Conservation (phyloP, 2,888 invertebrate species). For the Nemapogon koenigi region DNA sequence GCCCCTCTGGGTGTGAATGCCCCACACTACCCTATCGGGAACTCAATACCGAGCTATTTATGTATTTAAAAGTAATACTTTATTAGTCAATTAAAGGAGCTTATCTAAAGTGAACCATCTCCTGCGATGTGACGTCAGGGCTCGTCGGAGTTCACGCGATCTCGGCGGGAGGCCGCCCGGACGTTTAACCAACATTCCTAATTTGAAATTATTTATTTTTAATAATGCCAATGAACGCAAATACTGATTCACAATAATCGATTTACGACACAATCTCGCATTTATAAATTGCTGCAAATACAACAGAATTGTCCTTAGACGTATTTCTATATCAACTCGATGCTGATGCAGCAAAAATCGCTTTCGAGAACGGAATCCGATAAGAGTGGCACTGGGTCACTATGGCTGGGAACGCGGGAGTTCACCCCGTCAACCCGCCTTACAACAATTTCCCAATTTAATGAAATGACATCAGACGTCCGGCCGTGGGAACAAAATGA, state of each 20-base stretch:
- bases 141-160: conserved; percentile 52
- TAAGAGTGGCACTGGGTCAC: conserved; percentile 40
- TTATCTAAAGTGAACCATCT: neutral
- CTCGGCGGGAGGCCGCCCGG: conserved; percentile 52
- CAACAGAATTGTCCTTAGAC: no score
- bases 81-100: no score
- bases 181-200: conserved; percentile 38
- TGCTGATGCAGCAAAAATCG: conserved; percentile 47
- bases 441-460: conserved; percentile 37
- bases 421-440: conserved; percentile 26
- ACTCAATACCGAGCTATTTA: no score
- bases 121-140: conserved; percentile 23
- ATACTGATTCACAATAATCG: conserved; percentile 20
- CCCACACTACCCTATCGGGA: no score
- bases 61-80: no score
- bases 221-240: conserved; percentile 53
- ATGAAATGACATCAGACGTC: conserved; percentile 60
- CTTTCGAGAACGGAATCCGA: conserved; percentile 25
- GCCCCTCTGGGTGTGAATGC: no score
- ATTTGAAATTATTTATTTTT: conserved; percentile 53
- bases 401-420: conserved; percentile 29
- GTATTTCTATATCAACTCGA: no score
- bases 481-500: conserved; percentile 59
- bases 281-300: no score
- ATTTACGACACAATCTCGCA: neutral